Percentiles rank a stretch among this genome's conserved stretches.
phyloP scores from a whole-genome alignment of 2,888 invertebrate genomes.

The Perizoma affinitatum region DNA sequence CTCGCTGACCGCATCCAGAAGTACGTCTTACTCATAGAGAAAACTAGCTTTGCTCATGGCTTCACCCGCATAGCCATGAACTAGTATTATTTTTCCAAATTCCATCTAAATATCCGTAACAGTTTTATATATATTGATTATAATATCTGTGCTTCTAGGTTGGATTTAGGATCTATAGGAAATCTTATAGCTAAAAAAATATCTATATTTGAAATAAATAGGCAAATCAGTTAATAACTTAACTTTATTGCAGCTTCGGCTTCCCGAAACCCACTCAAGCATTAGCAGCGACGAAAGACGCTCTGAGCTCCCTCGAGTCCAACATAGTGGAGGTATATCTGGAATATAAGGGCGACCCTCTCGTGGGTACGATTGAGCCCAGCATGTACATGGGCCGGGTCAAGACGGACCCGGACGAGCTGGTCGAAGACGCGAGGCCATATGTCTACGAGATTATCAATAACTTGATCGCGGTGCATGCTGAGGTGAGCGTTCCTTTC shows the following conservation, averaged over 20 bases:
- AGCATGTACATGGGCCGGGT: constrained; percentile 97
- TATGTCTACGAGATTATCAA: constrained; percentile 95
- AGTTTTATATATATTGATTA: no score
- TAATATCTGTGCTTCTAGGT: no score
- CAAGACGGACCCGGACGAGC: constrained; percentile 91
- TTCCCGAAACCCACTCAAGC: constrained; percentile 90
- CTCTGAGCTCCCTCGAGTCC: constrained; percentile 84
- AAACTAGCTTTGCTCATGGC: not conserved
- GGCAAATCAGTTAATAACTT: no score
- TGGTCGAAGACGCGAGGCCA: constrained; percentile 91
- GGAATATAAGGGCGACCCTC: constrained; percentile 96
- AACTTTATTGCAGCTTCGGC: constrained; percentile 75
- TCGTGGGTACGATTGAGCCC: constrained; percentile 97
- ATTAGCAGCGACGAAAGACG: constrained; percentile 87
- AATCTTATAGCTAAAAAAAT: no score
- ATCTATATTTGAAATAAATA: no score
- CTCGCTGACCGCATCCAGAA: constrained; percentile 87
- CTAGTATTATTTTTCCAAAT: no score
- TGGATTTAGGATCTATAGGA: no score
- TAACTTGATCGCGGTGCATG: constrained; percentile 91
- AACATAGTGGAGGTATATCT: constrained; percentile 91
- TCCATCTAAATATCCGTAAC: no score
- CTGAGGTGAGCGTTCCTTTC: constrained; percentile 83
- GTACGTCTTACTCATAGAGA: constrained; percentile 41
- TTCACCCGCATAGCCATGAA: not conserved